A percentile compares a stretch with the other conserved stretches of the same genome.
phyloP scores from a whole-genome alignment of 2,888 invertebrate species.

The Malthinus seriepunctatus region DNA sequence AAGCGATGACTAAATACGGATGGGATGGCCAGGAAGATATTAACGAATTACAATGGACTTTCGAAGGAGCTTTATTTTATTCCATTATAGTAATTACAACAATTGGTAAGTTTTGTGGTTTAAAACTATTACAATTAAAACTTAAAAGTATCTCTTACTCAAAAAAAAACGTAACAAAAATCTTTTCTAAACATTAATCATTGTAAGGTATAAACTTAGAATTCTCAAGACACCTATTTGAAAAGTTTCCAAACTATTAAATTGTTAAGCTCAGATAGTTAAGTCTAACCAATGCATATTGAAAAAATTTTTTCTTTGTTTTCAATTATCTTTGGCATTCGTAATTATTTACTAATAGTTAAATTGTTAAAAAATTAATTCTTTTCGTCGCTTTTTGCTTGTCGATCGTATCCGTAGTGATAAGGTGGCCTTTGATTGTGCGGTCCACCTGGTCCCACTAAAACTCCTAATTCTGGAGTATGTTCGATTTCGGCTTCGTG shows the following conservation, averaged over 20 bases:
- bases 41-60: slow-evolving; percentile 75
- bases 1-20: slow-evolving; percentile 84
- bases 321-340: slow-evolving; percentile 4
- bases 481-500: neutral
- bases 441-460: slow-evolving; percentile 44
- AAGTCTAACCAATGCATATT: slow-evolving; percentile 2
- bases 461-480: slow-evolving; percentile 38
- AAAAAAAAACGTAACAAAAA: slow-evolving; percentile 1
- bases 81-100: slow-evolving; percentile 96
- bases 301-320: neutral
- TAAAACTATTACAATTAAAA: neutral
- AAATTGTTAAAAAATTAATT: neutral
- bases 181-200: neutral
- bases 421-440: slow-evolving; percentile 44
- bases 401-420: slow-evolving; percentile 12
- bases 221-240: slow-evolving; percentile 17
- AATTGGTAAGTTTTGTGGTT: slow-evolving; percentile 68
- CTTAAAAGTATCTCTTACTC: slow-evolving; percentile 1
- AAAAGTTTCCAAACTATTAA: slow-evolving; percentile 25
- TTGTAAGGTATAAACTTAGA: slow-evolving; percentile 8
- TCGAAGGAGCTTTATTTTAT: slow-evolving; percentile 88
- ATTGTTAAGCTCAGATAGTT: slow-evolving; percentile 26
- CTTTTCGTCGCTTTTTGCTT: neutral
- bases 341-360: neutral
- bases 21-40: slow-evolving; percentile 78